Base-by-base conservation (phyloP, 2,797 vertebrate species). In the Sebastes minor region DNA sequence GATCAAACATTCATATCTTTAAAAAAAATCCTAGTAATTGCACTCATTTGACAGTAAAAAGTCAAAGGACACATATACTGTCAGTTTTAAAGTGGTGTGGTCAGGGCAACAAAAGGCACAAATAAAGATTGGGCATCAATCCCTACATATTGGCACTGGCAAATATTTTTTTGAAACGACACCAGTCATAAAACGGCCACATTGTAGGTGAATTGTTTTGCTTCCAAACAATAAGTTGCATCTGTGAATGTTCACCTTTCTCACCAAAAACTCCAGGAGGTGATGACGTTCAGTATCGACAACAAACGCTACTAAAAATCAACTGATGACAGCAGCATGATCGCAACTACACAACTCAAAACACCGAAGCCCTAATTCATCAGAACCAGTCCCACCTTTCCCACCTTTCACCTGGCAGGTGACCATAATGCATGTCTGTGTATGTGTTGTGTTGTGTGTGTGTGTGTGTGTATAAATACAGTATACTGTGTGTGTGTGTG, bases 51-150 rank as follows among this genome's bases (percentile, higher is more conserved):
- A 85, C 78, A 82, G 78, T 8, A 46, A 35, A 76, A 70, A 65
- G 32, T 33, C 53, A 77, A 76, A 71, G 16, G 32, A 61, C 62
- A 77, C 30, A 33, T 46, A 63, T 55, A 57, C 32, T 46, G 71
- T 63, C 46, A 35, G 57, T 62, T 59, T 69, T 22, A 71, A 52
- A 78, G 55, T 59, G 32, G 27, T 57, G 23, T 42, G 33, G 60
- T 49, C 42, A 20, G 52, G 59, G 60, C 38, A 84, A 78, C 20
- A 78, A 71, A 94, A 92, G 90, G 90, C 90, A 94, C 89, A 83
- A 76, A 86, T 78, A 76, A 75, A 75, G 35, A 82, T 46, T 42
- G 62, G 74, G 74, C 74, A 71, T 56, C 8, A 18, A 75, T 68
- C 2, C 10, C 56, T 70, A 59, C 18, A 30, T 57, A 59, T 77